Evolutionary conservation across 2,888 invertebrate species (phyloP).

Genomic region (Nephrocerus scutellatus): DNA sequence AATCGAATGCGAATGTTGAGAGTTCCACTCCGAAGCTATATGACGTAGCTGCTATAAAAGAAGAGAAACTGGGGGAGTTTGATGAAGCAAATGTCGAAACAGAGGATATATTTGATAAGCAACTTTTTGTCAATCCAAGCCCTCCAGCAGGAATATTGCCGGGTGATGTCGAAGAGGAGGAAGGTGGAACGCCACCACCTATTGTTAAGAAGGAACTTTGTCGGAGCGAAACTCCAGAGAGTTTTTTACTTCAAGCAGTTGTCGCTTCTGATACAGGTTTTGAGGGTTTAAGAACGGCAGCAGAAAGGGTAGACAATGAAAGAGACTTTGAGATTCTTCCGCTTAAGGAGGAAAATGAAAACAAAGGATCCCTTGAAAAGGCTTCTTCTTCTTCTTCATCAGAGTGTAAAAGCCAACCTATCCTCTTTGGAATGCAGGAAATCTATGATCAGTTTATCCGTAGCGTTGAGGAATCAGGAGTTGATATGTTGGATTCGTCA

Average conservation of each 20-base stretch:
- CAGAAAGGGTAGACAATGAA: no score
- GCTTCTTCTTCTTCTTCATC: no score
- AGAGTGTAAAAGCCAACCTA: not conserved
- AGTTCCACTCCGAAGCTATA: constrained; percentile 30
- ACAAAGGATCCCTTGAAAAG: not conserved
- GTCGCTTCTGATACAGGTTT: no score
- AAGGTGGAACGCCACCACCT: no score
- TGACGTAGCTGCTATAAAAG: not conserved
- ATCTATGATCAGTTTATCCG: constrained; percentile 44
- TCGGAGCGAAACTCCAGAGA: no score
- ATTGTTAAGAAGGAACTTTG: no score
- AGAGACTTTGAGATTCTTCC: no score
- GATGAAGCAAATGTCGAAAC: constrained; percentile 19
- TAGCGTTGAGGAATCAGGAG: constrained; percentile 37
- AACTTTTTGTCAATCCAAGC: constrained; percentile 32
- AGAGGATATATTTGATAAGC: constrained; percentile 26
- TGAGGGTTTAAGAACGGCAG: no score
- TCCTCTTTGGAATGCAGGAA: constrained; percentile 38
- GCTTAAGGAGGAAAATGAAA: not conserved
- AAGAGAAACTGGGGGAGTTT: no score
- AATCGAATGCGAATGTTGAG: constrained; percentile 32
- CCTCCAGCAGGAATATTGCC: constrained; percentile 24
- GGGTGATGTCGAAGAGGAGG: no score
- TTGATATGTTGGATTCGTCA: constrained; percentile 19
- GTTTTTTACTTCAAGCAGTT: no score